A percentile compares a stretch with the other conserved stretches of the same genome.
Conservation (phyloP, 2,113 vertebrate genomes). For the Ranitomeya imitator region DNA sequence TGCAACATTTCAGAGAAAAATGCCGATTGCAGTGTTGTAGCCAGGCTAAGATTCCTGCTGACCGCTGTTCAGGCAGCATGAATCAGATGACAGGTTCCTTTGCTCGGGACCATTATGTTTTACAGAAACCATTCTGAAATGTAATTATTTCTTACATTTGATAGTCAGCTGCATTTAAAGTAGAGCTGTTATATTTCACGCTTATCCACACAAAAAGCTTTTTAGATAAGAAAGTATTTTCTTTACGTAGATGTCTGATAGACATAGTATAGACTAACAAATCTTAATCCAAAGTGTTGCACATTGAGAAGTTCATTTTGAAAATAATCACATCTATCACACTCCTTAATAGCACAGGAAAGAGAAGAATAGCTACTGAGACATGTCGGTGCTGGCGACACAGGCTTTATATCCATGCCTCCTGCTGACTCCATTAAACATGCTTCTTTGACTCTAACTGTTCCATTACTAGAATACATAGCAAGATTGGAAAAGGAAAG, state of each 20-base stretch:
- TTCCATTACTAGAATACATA: constrained; percentile 29
- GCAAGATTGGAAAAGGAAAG: not conserved
- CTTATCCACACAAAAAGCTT: not conserved
- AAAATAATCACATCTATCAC: not conserved
- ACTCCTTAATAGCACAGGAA: not conserved
- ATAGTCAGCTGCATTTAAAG: not conserved
- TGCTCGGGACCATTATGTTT: not conserved
- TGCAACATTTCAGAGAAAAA: too few species aligned
- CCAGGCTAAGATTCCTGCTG: too few species aligned
- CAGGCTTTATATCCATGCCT: constrained; percentile 3
- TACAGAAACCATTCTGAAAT: not conserved
- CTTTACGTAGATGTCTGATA: not conserved
- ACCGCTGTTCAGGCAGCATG: too few species aligned
- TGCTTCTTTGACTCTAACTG: constrained; percentile 16
- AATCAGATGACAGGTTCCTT: not conserved
- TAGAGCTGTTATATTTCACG: not conserved
- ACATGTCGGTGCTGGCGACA: not conserved
- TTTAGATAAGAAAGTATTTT: not conserved
- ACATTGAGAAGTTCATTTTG: not conserved
- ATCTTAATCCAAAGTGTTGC: not conserved
- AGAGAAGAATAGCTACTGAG: not conserved
- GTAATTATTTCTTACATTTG: not conserved
- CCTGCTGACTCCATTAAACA: constrained; percentile 4
- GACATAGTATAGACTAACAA: not conserved
- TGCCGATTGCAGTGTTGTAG: too few species aligned